Evolutionary conservation across 2,113 vertebrate genomes (phyloP).

Genomic region (Tachycineta bicolor): DNA sequence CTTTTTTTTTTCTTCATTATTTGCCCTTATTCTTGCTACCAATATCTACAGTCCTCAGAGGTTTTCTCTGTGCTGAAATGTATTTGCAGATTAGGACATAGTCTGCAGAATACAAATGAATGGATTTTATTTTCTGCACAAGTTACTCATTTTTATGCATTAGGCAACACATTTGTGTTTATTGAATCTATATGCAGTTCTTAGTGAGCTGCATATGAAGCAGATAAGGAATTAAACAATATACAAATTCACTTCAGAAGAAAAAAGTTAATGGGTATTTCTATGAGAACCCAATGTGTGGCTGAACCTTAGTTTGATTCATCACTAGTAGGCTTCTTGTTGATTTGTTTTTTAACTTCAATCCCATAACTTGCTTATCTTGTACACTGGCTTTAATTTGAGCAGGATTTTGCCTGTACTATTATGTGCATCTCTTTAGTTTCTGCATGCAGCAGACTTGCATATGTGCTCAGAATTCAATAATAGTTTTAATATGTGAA

Average conservation of each 20-base stretch:
- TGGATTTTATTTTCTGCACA: constrained; percentile 5
- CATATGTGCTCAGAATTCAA: neutral
- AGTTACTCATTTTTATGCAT: constrained; percentile 8
- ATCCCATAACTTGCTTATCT: neutral
- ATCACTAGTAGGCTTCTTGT: neutral
- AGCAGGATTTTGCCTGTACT: neutral
- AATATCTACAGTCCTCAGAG: neutral
- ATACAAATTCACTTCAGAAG: neutral
- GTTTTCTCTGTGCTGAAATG: neutral
- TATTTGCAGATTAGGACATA: constrained; percentile 22
- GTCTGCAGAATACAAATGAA: constrained; percentile 30
- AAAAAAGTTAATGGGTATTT: neutral
- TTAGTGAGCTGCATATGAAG: neutral
- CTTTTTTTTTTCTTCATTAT: neutral
- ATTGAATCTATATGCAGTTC: neutral
- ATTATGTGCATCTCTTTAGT: neutral
- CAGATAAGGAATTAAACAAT: constrained; percentile 28
- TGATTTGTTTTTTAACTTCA: neutral
- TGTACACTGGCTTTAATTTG: neutral
- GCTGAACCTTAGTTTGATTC: neutral
- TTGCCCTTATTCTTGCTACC: neutral
- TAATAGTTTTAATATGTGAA: neutral
- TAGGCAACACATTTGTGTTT: neutral
- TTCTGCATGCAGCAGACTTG: neutral
- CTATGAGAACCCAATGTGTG: neutral